Evolutionary conservation across 2,113 vertebrate genomes (phyloP).

Genomic region (Chunga burmeisteri): DNA sequence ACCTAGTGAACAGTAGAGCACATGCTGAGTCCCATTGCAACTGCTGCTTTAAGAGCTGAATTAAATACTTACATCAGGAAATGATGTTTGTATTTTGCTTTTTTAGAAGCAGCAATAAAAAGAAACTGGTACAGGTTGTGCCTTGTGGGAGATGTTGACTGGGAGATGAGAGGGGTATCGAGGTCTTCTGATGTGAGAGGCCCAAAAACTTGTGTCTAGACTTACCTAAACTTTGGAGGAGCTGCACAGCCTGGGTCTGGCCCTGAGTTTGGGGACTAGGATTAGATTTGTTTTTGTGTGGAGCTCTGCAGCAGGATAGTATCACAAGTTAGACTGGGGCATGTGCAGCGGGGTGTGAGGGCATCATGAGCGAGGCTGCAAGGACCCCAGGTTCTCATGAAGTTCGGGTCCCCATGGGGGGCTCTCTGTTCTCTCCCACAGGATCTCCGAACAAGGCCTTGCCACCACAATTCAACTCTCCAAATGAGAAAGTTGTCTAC

Average conservation of each 20-base stretch:
- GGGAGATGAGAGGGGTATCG: not conserved
- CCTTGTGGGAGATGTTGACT: not conserved
- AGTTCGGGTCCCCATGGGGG: not conserved
- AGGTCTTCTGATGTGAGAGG: not conserved
- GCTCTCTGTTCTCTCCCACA: slow-evolving; percentile 23
- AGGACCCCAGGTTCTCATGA: not conserved
- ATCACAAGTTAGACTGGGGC: fast-evolving
- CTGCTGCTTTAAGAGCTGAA: not conserved
- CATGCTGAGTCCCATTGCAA: not conserved
- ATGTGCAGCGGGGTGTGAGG: fast-evolving
- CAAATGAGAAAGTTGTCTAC: slow-evolving; percentile 68
- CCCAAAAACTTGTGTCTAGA: not conserved
- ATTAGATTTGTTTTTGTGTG: not conserved
- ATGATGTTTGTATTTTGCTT: not conserved
- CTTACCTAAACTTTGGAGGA: not conserved
- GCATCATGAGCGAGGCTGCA: not conserved
- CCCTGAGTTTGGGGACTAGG: not conserved
- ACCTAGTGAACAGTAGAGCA: not conserved
- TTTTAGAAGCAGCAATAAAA: not conserved
- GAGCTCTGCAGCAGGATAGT: not conserved
- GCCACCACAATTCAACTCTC: slow-evolving; percentile 67
- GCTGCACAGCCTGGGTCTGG: not conserved
- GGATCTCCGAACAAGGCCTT: slow-evolving; percentile 65
- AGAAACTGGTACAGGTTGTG: not conserved
- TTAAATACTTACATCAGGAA: not conserved